These are phyloP conservation scores for Amphilophus citrinellus DNA, from an alignment of 2,113 vertebrate genomes.

Conservation along the genomic window DNA sequence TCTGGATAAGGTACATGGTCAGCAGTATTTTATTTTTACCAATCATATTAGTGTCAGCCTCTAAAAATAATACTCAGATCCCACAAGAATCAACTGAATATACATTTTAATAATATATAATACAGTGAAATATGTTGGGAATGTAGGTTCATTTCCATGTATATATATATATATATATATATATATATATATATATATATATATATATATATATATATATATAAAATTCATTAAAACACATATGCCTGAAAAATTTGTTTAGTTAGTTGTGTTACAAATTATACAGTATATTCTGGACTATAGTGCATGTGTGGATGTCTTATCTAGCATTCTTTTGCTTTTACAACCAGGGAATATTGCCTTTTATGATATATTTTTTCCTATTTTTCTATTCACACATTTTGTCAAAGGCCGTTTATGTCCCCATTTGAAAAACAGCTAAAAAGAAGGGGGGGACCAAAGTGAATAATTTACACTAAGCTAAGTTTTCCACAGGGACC, in stretches of 20 bases:
- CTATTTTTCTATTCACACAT: background rate
- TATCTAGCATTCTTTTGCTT: background rate
- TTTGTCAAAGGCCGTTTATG: background rate
- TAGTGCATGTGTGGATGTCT: background rate
- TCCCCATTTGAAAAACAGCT: background rate
- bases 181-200: too few species aligned
- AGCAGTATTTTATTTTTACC: background rate
- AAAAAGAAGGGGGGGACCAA: background rate
- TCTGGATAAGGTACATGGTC: background rate
- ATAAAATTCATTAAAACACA: too few species aligned
- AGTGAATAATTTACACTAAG: background rate
- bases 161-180: too few species aligned
- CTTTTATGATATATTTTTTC: too few species aligned
- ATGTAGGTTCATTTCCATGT: background rate
- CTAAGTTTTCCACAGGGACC: slow-evolving; percentile 15
- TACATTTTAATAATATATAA: background rate
- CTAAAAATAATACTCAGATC: slow-evolving; percentile 30
- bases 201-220: too few species aligned
- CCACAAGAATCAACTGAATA: background rate
- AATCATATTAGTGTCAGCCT: slow-evolving; percentile 2
- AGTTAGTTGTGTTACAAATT: background rate
- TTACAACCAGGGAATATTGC: background rate
- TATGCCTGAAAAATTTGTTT: background rate
- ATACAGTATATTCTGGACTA: too few species aligned
- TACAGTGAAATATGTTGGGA: too few species aligned